Evolutionary conservation across 2,113 vertebrate genomes (phyloP), one percentile per base, ranked within the genome.

Genomic region (Synodontis membranacea): DNA sequence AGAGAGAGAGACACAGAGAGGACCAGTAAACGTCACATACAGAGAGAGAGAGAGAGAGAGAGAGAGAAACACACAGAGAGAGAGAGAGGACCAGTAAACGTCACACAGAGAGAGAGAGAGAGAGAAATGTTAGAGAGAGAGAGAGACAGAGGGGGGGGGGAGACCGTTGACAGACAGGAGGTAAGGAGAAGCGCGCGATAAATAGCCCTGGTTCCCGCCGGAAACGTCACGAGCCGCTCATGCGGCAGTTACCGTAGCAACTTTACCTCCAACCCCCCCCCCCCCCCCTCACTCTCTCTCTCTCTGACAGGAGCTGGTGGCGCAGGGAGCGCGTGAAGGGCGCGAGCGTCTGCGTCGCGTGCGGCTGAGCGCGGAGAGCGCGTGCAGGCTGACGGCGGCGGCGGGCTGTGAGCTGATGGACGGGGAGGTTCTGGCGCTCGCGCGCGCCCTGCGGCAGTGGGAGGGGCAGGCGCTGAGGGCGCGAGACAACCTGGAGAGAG

Each of bases 401-500:
- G 94, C 89, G 90, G 95, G 97, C 83, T 95, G 96, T 76, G 96
- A 97, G 93, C 94, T 94, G 48, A 93, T 98, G 90, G 96, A 96
- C 60, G 86, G 95, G 0, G 97, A 99, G 95, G 94, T 97, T 94
- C 96, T 95, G 94, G 96, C 96, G 87, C 96, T 98, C 92, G 96
- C 89, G 4, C 92, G 96, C 0, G 97, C 97, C 89, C 97, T 98
- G 96, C 94, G 94, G 94, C 97, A 97, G 93, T 99, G 98, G 98
- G 97, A 98, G 86, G 97, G 96, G 84, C 94, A 94, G 1, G 95
- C 94, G 0, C 80, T 96, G 9, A 94, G 95, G 44, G 95, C 96
- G 28, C 95, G 93, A 72, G 92, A 92, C 82, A 86, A 93, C 87
- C 93, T 99, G 91, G 95, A 97, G 92, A 93, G 92, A 19, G 92